Evolutionary conservation across 2,113 vertebrate genomes (phyloP).

Genomic region (Hymenochirus boettgeri): DNA sequence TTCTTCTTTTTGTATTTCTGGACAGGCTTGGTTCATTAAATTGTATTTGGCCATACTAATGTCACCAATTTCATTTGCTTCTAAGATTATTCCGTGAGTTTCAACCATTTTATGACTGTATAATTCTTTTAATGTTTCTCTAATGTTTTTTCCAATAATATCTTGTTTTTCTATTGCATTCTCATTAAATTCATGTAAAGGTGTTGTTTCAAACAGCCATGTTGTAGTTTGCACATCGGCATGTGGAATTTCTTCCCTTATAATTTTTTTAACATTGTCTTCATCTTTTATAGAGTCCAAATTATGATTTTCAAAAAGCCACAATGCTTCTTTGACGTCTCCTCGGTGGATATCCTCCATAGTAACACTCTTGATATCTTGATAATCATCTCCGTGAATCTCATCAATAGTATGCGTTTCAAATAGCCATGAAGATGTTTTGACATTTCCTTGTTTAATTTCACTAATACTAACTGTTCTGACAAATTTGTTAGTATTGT

Average conservation of each 20-base stretch:
- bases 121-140: constrained; percentile 80
- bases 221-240: constrained; percentile 82
- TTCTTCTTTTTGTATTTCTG: constrained; percentile 83
- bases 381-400: constrained; percentile 74
- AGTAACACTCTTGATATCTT: constrained; percentile 70
- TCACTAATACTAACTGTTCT: constrained; percentile 81
- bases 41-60: constrained; percentile 88
- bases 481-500: constrained; percentile 53
- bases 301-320: constrained; percentile 86
- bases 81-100: constrained; percentile 80
- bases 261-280: constrained; percentile 51
- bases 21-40: constrained; percentile 77
- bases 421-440: constrained; percentile 84
- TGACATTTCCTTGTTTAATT: constrained; percentile 82
- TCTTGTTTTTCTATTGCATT: constrained; percentile 67
- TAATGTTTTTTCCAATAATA: constrained; percentile 82
- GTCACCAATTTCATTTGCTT: constrained; percentile 83
- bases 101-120: constrained; percentile 77
- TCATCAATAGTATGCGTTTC: constrained; percentile 82
- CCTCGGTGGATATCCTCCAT: constrained; percentile 76
- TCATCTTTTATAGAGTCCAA: constrained; percentile 73
- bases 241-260: constrained; percentile 71
- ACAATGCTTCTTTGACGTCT: constrained; percentile 80
- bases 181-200: constrained; percentile 79
- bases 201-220: constrained; percentile 89